Evolutionary conservation across 2,113 vertebrate species (phyloP).

Genomic region (Dasypus novemcinctus): DNA sequence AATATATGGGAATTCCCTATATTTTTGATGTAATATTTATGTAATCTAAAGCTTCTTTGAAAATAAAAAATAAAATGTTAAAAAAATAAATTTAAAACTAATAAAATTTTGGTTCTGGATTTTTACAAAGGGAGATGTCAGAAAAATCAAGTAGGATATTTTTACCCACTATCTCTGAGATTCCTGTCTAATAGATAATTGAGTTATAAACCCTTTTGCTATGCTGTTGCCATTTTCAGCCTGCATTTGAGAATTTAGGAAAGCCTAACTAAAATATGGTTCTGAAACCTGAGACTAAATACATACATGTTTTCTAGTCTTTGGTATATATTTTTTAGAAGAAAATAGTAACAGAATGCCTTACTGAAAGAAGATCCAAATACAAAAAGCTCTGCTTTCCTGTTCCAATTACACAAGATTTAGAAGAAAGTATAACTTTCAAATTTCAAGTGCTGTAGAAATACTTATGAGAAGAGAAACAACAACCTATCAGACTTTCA

Average conservation of each 20-base stretch:
- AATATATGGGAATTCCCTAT: no score
- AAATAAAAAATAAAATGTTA: no score
- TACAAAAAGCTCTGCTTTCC: neutral
- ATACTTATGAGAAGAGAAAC: neutral
- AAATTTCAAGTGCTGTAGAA: neutral
- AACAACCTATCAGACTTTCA: neutral
- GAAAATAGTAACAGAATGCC: neutral
- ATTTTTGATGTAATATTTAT: no score
- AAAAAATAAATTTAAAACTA: conserved; percentile 40
- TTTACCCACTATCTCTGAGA: conserved; percentile 43
- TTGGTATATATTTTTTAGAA: neutral
- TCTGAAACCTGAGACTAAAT: neutral
- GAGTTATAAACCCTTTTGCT: neutral
- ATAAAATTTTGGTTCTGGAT: conserved; percentile 50
- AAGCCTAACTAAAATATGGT: neutral
- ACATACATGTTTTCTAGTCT: neutral
- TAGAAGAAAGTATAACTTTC: neutral
- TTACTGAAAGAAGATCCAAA: neutral
- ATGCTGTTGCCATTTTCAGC: neutral
- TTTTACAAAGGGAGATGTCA: conserved; percentile 39
- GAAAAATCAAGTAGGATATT: conserved; percentile 45
- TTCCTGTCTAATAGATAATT: neutral
- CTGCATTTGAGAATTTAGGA: neutral
- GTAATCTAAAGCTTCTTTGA: no score
- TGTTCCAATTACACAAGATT: neutral